These are phyloP conservation scores for Dysmachus trigonus DNA, from an alignment of 2,888 invertebrate species.

Conservation along the genomic window DNA sequence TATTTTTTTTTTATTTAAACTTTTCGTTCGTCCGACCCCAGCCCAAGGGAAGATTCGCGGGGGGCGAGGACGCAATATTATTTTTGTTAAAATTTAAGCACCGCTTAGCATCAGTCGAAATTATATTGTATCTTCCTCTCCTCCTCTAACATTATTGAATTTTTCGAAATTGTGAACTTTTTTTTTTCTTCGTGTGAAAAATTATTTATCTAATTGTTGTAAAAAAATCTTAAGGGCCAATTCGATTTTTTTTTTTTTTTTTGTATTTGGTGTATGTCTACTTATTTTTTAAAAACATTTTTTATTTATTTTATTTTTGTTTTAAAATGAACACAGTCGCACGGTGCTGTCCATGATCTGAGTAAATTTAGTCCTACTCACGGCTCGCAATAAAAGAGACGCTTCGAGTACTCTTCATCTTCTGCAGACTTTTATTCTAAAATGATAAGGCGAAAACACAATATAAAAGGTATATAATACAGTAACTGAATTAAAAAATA, in stretches of 20 bases:
- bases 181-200: neutral
- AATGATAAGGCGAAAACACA: neutral
- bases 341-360: conserved; percentile 13
- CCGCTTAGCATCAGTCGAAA: conserved; percentile 31
- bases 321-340: conserved; percentile 36
- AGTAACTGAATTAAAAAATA: neutral
- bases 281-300: conserved; percentile 12
- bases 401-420: neutral
- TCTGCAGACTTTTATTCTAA: neutral
- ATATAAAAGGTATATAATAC: too few species aligned
- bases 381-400: neutral
- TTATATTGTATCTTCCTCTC: neutral
- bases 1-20: neutral
- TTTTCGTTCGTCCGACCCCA: neutral
- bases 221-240: conserved; percentile 34
- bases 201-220: conserved; percentile 21
- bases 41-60: neutral
- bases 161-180: conserved; percentile 2
- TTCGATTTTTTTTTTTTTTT: neutral
- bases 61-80: neutral
- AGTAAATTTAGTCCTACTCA: neutral
- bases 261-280: conserved; percentile 15
- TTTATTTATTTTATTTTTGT: neutral
- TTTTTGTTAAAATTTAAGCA: conserved; percentile 22
- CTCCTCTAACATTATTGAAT: conserved; percentile 23